A percentile compares a stretch with the other conserved stretches of the same genome.
Evolutionary conservation across 2,113 vertebrate species (phyloP).

Genomic region (Pomatostomus ruficeps): DNA sequence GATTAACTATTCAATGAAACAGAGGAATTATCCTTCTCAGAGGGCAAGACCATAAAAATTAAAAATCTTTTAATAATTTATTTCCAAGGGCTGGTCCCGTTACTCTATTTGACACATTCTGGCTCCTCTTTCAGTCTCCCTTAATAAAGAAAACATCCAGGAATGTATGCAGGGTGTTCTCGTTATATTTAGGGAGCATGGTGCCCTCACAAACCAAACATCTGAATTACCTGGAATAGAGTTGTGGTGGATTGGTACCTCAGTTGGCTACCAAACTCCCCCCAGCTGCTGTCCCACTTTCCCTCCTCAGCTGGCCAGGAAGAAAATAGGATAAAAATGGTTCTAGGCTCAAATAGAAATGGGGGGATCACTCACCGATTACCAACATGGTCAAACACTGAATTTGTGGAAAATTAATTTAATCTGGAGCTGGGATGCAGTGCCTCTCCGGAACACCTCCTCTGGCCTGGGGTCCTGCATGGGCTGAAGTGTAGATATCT

Average conservation of each 20-base stretch:
- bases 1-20: background rate
- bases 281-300: background rate
- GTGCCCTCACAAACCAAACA: background rate
- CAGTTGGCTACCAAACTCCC: background rate
- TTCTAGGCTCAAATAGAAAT: background rate
- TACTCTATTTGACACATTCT: background rate
- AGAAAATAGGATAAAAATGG: background rate
- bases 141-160: background rate
- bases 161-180: background rate
- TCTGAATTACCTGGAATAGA: background rate
- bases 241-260: background rate
- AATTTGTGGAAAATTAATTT: background rate
- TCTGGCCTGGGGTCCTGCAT: background rate
- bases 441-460: background rate
- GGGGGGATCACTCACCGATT: background rate
- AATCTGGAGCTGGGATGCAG: background rate
- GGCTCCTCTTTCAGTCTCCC: background rate
- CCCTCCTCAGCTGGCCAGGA: background rate
- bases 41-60: background rate
- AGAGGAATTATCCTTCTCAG: background rate
- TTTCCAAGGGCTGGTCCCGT: background rate
- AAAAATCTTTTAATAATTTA: background rate
- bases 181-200: background rate
- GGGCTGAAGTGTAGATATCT: background rate
- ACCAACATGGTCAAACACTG: accelerated